These are phyloP conservation scores for Formica exsecta DNA, from an alignment of 1,140 invertebrate genomes.

Conservation along the genomic window DNA sequence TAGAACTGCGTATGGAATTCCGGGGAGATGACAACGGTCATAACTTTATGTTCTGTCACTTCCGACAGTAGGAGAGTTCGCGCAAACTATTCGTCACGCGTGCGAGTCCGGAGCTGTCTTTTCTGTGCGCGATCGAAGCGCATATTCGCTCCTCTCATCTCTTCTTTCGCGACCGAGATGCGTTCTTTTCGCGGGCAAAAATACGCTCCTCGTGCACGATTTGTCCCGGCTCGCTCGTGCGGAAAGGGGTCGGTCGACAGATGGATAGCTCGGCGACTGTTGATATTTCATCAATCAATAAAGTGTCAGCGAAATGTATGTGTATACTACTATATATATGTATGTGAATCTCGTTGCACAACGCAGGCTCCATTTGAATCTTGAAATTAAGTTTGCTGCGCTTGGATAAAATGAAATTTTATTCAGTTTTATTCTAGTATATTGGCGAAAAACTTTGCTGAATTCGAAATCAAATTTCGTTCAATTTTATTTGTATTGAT, in stretches of 20 bases:
- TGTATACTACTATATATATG: neutral
- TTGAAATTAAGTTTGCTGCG: slow-evolving; percentile 57
- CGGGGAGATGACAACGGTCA: slow-evolving; percentile 28
- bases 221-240: slow-evolving; percentile 12
- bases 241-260: slow-evolving; percentile 27
- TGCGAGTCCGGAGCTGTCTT: slow-evolving; percentile 43
- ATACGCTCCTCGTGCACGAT: slow-evolving; percentile 45
- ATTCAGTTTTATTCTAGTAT: neutral
- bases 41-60: slow-evolving; percentile 59
- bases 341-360: slow-evolving; percentile 13
- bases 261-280: slow-evolving; percentile 33
- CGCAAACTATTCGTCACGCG: slow-evolving; percentile 50
- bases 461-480: slow-evolving; percentile 53
- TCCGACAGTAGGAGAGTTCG: slow-evolving; percentile 36
- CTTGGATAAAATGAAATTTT: slow-evolving; percentile 24
- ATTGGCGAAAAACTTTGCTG: slow-evolving; percentile 22
- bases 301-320: slow-evolving; percentile 46
- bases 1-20: slow-evolving; percentile 44
- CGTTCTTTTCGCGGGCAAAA: slow-evolving; percentile 33
- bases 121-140: neutral
- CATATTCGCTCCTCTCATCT: slow-evolving; percentile 19
- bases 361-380: slow-evolving; percentile 41
- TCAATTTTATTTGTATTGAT: slow-evolving; percentile 42
- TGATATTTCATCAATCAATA: slow-evolving; percentile 63
- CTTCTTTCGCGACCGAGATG: neutral